Conservation (phyloP, 2,113 vertebrate species). For the Rynchops niger region DNA sequence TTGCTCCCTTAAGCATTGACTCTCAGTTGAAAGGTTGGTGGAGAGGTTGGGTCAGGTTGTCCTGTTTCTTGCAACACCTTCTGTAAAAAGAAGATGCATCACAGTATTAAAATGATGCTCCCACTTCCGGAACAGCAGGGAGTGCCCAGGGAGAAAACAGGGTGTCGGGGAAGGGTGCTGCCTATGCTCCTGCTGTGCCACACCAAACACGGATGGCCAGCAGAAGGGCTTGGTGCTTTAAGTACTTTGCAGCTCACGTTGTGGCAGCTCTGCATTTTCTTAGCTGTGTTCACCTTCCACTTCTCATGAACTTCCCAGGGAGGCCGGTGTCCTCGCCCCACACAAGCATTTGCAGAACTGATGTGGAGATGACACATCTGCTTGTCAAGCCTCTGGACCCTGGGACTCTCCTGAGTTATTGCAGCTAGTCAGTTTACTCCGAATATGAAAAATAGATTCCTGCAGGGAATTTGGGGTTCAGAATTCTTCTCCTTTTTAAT, state of each 20-base stretch:
- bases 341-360: background rate
- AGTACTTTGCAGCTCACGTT: background rate
- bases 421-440: constrained; percentile 29
- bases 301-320: background rate
- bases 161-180: background rate
- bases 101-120: background rate
- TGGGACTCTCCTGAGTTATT: constrained; percentile 29
- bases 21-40: background rate
- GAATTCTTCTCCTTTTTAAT: constrained; percentile 39
- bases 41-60: background rate
- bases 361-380: constrained; percentile 25
- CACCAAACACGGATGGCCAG: background rate
- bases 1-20: background rate
- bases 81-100: background rate
- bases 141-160: background rate
- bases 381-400: constrained; percentile 9
- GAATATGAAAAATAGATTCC: constrained; percentile 42
- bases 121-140: background rate
- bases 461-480: constrained; percentile 11
- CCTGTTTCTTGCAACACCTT: background rate
- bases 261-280: background rate
- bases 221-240: background rate
- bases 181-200: fast-evolving
- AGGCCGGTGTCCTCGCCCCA: background rate
- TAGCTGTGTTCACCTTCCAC: background rate